These are phyloP conservation scores for Semaprochilodus insignis DNA, from an alignment of 2,797 vertebrate species.

Conservation along the genomic window DNA sequence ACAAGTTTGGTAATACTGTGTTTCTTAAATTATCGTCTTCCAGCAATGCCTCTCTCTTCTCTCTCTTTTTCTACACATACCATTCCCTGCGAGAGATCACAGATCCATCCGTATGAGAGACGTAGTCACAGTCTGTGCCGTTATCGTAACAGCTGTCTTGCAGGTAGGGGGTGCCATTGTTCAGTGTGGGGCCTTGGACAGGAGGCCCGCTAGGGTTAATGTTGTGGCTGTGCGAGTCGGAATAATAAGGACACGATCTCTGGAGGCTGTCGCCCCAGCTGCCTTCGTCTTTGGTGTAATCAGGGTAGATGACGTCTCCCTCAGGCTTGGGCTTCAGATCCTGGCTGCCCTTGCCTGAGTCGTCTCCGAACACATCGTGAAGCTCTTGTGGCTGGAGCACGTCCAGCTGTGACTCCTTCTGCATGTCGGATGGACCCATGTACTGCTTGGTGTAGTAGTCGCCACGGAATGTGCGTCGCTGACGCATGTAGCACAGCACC, in stretches of 20 bases:
- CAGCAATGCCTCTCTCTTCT: conserved; percentile 36
- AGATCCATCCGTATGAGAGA: conserved; percentile 96
- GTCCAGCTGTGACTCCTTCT: conserved; percentile 96
- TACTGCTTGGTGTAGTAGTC: conserved; percentile 99
- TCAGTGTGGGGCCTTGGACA: conserved; percentile 70
- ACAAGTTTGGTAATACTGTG: conserved; percentile 56
- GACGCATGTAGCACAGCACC: conserved; percentile 87
- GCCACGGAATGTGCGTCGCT: conserved; percentile 93
- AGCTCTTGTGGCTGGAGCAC: conserved; percentile 95
- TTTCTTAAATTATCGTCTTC: conserved; percentile 39
- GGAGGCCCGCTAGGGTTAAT: conserved; percentile 79
- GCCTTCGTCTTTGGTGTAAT: conserved; percentile 90
- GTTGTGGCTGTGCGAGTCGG: conserved; percentile 74
- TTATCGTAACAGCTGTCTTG: conserved; percentile 90
- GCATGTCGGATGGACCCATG: conserved; percentile 95
- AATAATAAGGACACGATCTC: conserved; percentile 78
- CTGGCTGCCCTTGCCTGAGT: conserved; percentile 79
- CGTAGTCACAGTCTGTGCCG: conserved; percentile 94
- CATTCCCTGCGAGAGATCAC: conserved; percentile 99
- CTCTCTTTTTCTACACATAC: conserved; percentile 86
- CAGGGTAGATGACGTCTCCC: conserved; percentile 88
- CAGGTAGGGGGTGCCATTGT: conserved; percentile 88
- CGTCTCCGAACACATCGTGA: conserved; percentile 85
- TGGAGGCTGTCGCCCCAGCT: conserved; percentile 88
- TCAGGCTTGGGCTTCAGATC: conserved; percentile 80